Base-by-base conservation (phyloP, 2,113 vertebrate species). In the Orthochromis indermauri region DNA sequence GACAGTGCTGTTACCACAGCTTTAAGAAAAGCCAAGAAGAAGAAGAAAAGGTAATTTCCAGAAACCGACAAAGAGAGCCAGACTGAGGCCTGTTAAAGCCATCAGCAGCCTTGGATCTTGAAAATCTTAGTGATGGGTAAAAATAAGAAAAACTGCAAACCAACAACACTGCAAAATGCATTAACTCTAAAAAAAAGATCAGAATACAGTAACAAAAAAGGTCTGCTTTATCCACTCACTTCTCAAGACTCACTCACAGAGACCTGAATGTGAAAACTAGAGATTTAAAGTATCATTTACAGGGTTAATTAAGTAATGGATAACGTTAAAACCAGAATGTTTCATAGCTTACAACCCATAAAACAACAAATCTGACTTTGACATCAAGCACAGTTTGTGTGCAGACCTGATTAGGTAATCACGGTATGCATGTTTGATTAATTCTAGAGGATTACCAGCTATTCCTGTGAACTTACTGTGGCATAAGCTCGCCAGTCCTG, bases 41-140 rank as follows among this genome's bases (percentile, higher is more conserved):
- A 73, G 45, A 37, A 76, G 45, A 68, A 66, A 57, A 47, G 61
- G 33, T 21, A 3, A 35, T 57, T 55, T 81, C 81, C 81, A 88
- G 85, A 83, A 35, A 85, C 19, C 16, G 19, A 81, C 8, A n/a
- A 33, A 61, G 40, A 54, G 84, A 89, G 88, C 84, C 86, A 87
- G 59, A 37, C 57, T 9, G 37, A 84, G 82, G 86, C 33, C 90
- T 89, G 91, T 73, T 87, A 76, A 90, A 91, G 10, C 8, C 81
- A 93, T 92, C 79, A 79, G 19, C 40, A 10, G n/a, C 10, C 49
- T 61, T 24, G 7, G 17, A 84, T 71, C 53, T 71, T 35, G 35
- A 47, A 28, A 59, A 17, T 35, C 14, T 47, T n/a, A 12, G 11
- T 13, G 49, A 79, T 51, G 80, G 53, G 61, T 35, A 49, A 24